Base-by-base conservation (phyloP, 2,888 invertebrate genomes). In the Ormyrus pomaceus region DNA sequence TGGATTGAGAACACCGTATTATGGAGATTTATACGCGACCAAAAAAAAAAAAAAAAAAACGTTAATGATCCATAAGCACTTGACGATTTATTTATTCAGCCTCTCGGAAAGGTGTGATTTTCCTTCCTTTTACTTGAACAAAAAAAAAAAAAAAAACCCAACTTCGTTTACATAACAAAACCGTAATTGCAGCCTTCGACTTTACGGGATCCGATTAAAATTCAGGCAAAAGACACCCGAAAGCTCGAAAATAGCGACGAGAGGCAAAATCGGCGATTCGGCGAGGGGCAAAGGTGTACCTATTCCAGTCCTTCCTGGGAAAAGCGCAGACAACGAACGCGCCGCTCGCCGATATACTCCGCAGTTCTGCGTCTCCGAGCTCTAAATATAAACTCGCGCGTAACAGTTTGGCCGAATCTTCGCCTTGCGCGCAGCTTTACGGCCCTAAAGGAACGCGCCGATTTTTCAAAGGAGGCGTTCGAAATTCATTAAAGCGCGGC, bases 271-370 rank as follows among this genome's bases (percentile, higher is more conserved):
- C 55, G 19, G 13, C 9, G 1, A 19, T 78, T 61, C n/a, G 46
- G 13, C 55, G 69, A 55, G 74, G 74, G 74, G 74, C 70, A 70
- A 65, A 81, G 64, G 19, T 69, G 19, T 73, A 78, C 78, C 34
- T 81, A 81, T 81, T 81, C 78, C 66, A 66, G 78, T 71, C 77
- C 71, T 78, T 78, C 73, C 66, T 71, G 66, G 78, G 75, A 81
- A 78, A 34, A 56, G 56, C 48, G 8, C 74, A 61, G 70, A 48
- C 64, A 53, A n/a, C 10, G 46, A 34, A 2, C 34, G 10, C 51
- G 53, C n/a, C 0, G 51, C 46, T 7, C 55, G 48, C 65, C 34
- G 65, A 74, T 74, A 4, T 0, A 68, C 45, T 55, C 53, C 53
- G 4, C 34, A 2, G 34, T 4, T 34, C 34, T 34, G 34, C 13